Evolutionary conservation across 2,888 invertebrate genomes (phyloP).

Genomic region (Yponomeuta malinellus): DNA sequence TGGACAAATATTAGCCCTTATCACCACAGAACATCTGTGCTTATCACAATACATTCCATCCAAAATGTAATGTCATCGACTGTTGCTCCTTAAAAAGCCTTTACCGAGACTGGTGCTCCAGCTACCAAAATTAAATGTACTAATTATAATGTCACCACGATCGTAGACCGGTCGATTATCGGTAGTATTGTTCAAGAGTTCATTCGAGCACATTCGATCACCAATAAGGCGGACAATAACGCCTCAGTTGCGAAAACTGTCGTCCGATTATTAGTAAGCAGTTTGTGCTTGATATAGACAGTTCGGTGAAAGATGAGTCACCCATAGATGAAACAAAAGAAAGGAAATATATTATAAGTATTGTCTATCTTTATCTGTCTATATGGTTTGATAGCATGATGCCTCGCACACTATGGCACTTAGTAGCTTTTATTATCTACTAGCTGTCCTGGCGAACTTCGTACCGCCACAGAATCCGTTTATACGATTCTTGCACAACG

Average conservation of each 20-base stretch:
- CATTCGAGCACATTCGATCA: background rate
- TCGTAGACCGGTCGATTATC: background rate
- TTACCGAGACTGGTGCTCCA: background rate
- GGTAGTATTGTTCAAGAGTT: background rate
- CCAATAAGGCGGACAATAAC: background rate
- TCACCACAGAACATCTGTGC: no score
- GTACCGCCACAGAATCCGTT: no score
- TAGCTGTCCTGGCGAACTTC: no score
- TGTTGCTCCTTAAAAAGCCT: background rate
- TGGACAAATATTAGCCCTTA: no score
- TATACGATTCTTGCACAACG: no score
- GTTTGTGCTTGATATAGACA: background rate
- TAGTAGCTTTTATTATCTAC: no score
- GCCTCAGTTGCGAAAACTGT: background rate
- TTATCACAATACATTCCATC: no score
- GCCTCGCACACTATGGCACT: no score
- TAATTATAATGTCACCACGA: background rate
- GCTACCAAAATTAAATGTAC: background rate
- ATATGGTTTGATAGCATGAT: no score
- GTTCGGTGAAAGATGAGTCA: background rate
- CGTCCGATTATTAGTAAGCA: background rate
- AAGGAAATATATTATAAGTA: background rate
- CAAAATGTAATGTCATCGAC: background rate
- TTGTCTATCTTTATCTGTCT: no score
- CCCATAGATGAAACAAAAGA: no score